A percentile compares a stretch with the other conserved stretches of the same genome.
phyloP scores from a whole-genome alignment of 2,888 invertebrate species.

The Boloria euphrosyne region DNA sequence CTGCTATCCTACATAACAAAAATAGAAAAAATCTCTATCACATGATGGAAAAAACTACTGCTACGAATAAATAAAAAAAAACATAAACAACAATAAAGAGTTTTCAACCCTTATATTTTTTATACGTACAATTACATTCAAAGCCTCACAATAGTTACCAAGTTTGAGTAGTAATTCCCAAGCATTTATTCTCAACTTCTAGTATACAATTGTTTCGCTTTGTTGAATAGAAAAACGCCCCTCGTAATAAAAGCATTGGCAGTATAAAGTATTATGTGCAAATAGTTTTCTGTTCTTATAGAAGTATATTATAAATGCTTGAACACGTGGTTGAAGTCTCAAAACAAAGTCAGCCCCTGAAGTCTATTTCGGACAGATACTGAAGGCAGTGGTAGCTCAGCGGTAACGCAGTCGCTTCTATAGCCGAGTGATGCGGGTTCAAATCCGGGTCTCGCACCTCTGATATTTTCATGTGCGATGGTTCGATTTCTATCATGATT shows the following conservation, averaged over 20 bases:
- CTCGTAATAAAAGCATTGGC: slow-evolving; percentile 22
- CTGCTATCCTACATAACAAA: no score
- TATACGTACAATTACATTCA: slow-evolving; percentile 11
- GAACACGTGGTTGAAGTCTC: background rate
- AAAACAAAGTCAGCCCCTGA: no score
- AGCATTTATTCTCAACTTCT: slow-evolving; percentile 16
- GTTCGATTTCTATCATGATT: no score
- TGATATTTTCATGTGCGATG: no score
- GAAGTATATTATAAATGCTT: background rate
- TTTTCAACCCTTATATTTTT: slow-evolving; percentile 1
- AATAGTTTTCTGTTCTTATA: background rate
- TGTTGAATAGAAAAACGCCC: slow-evolving; percentile 12
- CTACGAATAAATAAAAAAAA: slow-evolving; percentile 8
- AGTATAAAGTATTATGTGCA: background rate
- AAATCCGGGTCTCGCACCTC: no score
- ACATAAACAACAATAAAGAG: no score
- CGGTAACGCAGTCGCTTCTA: no score
- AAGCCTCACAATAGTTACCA: slow-evolving; percentile 11
- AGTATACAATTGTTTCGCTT: slow-evolving; percentile 18
- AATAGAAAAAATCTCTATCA: no score
- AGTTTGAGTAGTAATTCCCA: slow-evolving; percentile 24
- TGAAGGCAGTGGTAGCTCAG: no score
- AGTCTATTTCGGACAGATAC: no score
- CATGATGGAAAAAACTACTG: background rate
- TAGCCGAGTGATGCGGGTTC: no score